These are phyloP conservation scores for Nothobranchius kuhntae DNA, from an alignment of 2,113 vertebrate genomes.

Conservation along the genomic window DNA sequence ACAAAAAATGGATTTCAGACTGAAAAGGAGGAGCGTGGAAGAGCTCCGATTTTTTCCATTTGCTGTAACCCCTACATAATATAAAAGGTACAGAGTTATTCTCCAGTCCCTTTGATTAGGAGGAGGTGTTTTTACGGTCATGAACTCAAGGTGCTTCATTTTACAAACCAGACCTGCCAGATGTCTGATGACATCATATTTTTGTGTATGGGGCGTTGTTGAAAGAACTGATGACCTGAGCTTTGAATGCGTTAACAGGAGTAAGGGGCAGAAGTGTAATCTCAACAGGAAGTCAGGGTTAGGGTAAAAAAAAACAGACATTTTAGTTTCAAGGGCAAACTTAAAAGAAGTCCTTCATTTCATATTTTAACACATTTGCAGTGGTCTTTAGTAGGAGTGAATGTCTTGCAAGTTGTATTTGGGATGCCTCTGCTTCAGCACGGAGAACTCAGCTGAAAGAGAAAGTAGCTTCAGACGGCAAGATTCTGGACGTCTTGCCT, in stretches of 20 bases:
- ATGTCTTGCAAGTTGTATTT: too few relatives aligned
- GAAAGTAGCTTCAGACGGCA: too few relatives aligned
- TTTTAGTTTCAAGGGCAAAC: too few relatives aligned
- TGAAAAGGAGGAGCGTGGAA: slow-evolving; percentile 10
- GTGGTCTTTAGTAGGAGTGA: too few relatives aligned
- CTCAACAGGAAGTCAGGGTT: not conserved
- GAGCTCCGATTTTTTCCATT: slow-evolving; percentile 17
- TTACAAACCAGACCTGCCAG: slow-evolving; percentile 49
- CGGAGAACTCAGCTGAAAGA: too few relatives aligned
- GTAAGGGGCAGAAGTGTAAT: slow-evolving; percentile 8
- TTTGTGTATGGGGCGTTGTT: not conserved
- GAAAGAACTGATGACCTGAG: not conserved
- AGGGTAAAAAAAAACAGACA: not conserved
- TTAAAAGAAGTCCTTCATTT: too few relatives aligned
- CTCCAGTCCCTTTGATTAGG: slow-evolving; percentile 32
- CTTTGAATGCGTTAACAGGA: slow-evolving; percentile 33
- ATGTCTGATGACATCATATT: slow-evolving; percentile 28
- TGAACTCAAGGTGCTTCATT: slow-evolving; percentile 27
- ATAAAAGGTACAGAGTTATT: slow-evolving; percentile 28
- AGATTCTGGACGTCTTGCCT: too few relatives aligned
- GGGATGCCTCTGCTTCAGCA: too few relatives aligned
- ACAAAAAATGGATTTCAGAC: slow-evolving; percentile 7
- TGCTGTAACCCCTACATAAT: slow-evolving; percentile 22
- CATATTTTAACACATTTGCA: too few relatives aligned
- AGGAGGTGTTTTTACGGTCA: slow-evolving; percentile 40